Evolutionary conservation across 92 coral and sea anemone genomes (phyloP).

Genomic region (Umimayanthus kanabou): DNA sequence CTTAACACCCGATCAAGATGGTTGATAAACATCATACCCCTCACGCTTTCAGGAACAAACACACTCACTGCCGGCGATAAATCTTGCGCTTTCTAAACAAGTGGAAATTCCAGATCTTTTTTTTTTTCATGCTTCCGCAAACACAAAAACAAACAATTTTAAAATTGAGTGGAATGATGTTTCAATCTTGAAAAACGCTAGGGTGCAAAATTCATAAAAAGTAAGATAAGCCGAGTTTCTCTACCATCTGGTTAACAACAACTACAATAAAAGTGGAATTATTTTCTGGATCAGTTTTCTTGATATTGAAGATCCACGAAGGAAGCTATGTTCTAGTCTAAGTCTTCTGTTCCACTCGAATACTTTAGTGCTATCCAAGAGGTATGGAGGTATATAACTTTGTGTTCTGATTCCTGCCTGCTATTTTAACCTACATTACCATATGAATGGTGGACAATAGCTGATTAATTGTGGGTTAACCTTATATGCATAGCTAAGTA

Average conservation of each 20-base stretch:
- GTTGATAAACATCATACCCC: slow-evolving; percentile 1
- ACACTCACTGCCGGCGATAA: slow-evolving; percentile 15
- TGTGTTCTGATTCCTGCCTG: slow-evolving; percentile 28
- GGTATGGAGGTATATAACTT: slow-evolving; percentile 26
- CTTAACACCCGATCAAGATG: slow-evolving; percentile 34
- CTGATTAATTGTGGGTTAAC: slow-evolving; percentile 71
- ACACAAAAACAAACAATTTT: slow-evolving; percentile 41
- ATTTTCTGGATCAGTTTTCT: slow-evolving; percentile 6
- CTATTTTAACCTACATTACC: slow-evolving; percentile 59
- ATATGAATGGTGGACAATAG: slow-evolving; percentile 64
- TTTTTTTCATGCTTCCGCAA: slow-evolving; percentile 32
- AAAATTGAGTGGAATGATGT: slow-evolving; percentile 36
- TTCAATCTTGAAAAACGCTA: slow-evolving; percentile 36
- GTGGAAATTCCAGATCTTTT: slow-evolving; percentile 9
- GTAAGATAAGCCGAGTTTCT: not conserved
- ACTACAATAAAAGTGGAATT: not conserved
- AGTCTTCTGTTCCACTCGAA: slow-evolving; percentile 34
- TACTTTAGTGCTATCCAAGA: slow-evolving; percentile 11
- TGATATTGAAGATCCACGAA: not conserved
- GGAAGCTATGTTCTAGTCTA: not conserved
- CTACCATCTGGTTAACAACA: slow-evolving; percentile 21
- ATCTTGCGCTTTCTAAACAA: slow-evolving; percentile 17
- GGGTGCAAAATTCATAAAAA: slow-evolving; percentile 27
- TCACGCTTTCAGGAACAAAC: slow-evolving; percentile 26
- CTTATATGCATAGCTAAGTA: slow-evolving; percentile 66